A percentile compares a stretch with the other conserved stretches of the same genome.
Evolutionary conservation across 2,797 vertebrate genomes (phyloP).

Genomic region (Lates japonicus): DNA sequence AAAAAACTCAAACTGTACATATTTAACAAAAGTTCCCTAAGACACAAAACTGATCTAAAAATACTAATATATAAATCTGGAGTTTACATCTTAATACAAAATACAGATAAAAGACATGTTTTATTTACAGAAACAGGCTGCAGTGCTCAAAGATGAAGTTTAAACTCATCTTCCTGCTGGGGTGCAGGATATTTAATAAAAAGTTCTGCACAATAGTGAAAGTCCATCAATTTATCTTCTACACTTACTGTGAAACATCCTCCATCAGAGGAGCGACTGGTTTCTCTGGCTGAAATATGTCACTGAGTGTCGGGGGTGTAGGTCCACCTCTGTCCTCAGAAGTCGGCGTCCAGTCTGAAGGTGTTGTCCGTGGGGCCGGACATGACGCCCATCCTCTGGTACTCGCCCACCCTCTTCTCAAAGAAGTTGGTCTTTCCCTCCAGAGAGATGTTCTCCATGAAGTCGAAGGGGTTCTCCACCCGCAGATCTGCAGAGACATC

Average conservation of each 20-base stretch:
- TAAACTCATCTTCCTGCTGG: neutral
- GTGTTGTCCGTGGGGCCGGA: slow-evolving; percentile 90
- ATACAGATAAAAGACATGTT: neutral
- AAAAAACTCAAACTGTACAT: neutral
- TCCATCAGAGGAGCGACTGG: too few species aligned
- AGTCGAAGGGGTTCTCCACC: slow-evolving; percentile 97
- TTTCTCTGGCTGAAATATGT: neutral
- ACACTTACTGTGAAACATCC: too few species aligned
- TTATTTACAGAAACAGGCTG: neutral
- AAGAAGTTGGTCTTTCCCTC: slow-evolving; percentile 99
- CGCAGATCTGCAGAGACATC: slow-evolving; percentile 87
- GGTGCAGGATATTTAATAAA: neutral
- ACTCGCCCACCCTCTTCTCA: slow-evolving; percentile 97
- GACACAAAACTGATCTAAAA: neutral
- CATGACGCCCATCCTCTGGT: slow-evolving; percentile 99
- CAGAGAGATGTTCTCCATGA: slow-evolving; percentile 99
- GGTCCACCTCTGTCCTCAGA: slow-evolving; percentile 77
- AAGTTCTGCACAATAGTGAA: neutral
- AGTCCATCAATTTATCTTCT: neutral
- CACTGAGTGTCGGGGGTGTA: neutral
- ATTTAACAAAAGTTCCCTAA: neutral
- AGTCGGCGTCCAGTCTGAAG: slow-evolving; percentile 95
- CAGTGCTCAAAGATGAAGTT: neutral
- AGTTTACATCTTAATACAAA: neutral
- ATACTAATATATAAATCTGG: neutral